Evolutionary conservation across 2,797 vertebrate species (phyloP), one percentile per base, ranked within the genome.

Genomic region (Tauraco hartlaubi): DNA sequence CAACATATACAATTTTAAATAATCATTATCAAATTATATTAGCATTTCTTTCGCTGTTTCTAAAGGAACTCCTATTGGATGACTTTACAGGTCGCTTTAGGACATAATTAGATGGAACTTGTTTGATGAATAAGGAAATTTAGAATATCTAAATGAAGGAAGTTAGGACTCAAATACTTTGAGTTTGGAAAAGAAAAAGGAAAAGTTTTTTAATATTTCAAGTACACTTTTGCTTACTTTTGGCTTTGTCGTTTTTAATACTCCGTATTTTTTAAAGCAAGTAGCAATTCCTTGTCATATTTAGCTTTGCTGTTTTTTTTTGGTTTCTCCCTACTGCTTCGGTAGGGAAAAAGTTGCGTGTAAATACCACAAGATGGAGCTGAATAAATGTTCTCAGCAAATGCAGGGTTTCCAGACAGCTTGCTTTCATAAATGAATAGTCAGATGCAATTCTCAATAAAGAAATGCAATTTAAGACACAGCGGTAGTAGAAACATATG

Each of bases 341-440:
- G 80, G 7, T 51, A 51, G 83, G 37, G 48, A 58, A 62, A 76
- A 88, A 95, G 55, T 97, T 94, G 55, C 96, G 39, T 67, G 7
- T 79, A 74, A 91, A 85, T 82, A 49, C 97, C 97, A 97, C 97
- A 95, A 97, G 97, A 94, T 97, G 97, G 97, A 92, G 97, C 97
- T 97, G 81, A 95, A 85, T 92, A 94, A 94, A 5, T 5, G n/a
- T 94, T 96, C 85, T 93, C 67, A 78, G 77, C 51, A 85, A 83
- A 73, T 67, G 48, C 64, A 84, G 71, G 61, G 63, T 77, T 91
- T 90, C 77, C 72, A 91, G 41, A 19, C 68, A 78, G 62, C 49
- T 94, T 94, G 19, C 56, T 89, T 92, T 94, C 39, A 51, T 88
- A 90, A 89, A 68, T 72, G 83, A 82, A 35, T 66, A 85, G 64